A percentile compares a stretch with the other conserved stretches of the same genome.
phyloP scores from a whole-genome alignment of 2,888 invertebrate species.

The Pristionchus fissidentatus region DNA sequence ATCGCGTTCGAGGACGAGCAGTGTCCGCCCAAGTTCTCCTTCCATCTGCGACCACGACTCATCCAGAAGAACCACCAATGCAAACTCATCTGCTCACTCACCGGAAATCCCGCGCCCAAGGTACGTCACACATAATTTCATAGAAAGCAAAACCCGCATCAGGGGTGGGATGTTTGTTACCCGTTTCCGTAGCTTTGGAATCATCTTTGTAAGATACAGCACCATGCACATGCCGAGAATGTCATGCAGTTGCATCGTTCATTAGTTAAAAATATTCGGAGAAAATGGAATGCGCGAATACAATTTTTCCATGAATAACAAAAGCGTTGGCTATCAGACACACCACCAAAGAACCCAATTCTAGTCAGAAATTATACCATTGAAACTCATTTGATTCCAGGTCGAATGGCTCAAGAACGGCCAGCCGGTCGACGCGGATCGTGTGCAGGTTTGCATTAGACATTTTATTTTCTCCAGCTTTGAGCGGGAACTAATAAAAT shows the following conservation, averaged over 20 bases:
- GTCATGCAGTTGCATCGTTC: too few species aligned
- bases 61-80: constrained; percentile 94
- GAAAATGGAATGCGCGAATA: background rate
- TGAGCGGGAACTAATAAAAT: constrained; percentile 88
- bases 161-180: background rate
- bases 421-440: constrained; percentile 87
- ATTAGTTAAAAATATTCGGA: background rate
- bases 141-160: background rate
- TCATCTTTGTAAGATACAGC: too few species aligned
- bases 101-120: constrained; percentile 93
- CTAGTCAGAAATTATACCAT: too few species aligned
- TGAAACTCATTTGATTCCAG: too few species aligned
- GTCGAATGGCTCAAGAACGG: constrained; percentile 85
- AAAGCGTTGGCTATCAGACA: background rate
- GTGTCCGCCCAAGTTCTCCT: constrained; percentile 95
- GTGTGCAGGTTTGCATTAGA: constrained; percentile 76
- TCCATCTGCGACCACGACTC: constrained; percentile 96
- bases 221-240: too few species aligned
- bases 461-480: constrained; percentile 82
- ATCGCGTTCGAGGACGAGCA: constrained; percentile 88
- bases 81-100: constrained; percentile 95
- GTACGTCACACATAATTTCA: constrained; percentile 80
- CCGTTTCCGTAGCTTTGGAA: background rate
- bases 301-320: background rate
- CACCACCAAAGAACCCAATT: too few species aligned